Conservation (phyloP, 1,140 invertebrate species). For the Plectrocnemia conspersa region DNA sequence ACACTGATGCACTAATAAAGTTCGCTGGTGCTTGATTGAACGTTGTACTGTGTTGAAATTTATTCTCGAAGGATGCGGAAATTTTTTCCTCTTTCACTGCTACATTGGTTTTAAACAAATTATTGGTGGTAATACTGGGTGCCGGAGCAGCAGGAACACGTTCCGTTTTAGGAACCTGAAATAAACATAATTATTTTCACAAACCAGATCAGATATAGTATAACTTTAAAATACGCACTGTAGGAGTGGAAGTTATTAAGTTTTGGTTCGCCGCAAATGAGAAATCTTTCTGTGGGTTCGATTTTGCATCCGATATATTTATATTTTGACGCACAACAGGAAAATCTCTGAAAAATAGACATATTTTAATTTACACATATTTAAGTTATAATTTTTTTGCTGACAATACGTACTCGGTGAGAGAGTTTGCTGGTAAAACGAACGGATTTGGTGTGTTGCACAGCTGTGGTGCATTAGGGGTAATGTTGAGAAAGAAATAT, state of each 20-base stretch:
- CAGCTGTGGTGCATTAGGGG: constrained; percentile 49
- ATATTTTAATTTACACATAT: constrained; percentile 15
- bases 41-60: no score
- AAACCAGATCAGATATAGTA: no score
- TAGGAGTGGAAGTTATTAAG: constrained; percentile 32
- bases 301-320: neutral
- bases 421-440: constrained; percentile 37
- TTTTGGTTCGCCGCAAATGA: constrained; percentile 27
- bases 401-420: constrained; percentile 38
- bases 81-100: no score
- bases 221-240: no score
- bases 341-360: constrained; percentile 23
- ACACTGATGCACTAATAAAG: no score
- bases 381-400: neutral
- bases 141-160: no score
- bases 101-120: no score
- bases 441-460: constrained; percentile 57
- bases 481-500: constrained; percentile 65
- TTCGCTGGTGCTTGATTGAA: no score
- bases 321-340: no score
- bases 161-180: constrained; percentile 27
- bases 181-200: constrained; percentile 14
- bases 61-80: no score
- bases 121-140: no score
- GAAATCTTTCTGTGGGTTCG: constrained; percentile 12